phyloP scores from a whole-genome alignment of 2,888 invertebrate species.

The Caenorhabditis sp. region DNA sequence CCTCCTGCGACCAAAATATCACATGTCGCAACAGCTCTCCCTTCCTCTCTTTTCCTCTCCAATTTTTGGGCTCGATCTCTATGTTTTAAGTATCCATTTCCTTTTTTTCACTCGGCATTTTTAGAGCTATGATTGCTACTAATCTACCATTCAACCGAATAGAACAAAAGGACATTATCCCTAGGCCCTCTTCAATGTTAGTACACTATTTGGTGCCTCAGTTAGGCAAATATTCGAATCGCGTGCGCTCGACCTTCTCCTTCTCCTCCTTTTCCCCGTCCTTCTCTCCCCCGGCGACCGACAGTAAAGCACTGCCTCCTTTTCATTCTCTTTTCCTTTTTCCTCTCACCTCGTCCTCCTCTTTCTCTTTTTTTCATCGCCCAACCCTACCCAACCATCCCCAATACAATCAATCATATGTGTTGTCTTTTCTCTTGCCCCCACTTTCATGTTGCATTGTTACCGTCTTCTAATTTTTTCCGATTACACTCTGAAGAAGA shows the following conservation, averaged over 20 bases:
- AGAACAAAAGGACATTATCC: constrained; percentile 20
- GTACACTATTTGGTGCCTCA: constrained; percentile 54
- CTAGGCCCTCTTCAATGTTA: constrained; percentile 39
- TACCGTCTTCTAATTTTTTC: not conserved
- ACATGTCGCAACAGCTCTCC: no score
- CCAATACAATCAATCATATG: constrained; percentile 11
- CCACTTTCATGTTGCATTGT: not conserved
- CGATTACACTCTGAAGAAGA: not conserved
- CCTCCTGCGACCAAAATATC: not conserved
- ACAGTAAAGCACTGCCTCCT: not conserved
- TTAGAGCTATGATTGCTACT: not conserved
- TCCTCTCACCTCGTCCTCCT: constrained; percentile 4
- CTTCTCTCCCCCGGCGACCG: no score
- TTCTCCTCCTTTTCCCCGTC: no score
- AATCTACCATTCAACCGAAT: not conserved
- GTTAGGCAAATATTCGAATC: constrained; percentile 56
- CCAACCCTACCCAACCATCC: constrained; percentile 23
- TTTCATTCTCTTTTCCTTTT: constrained; percentile 5
- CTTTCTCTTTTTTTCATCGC: constrained; percentile 9
- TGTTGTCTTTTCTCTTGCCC: constrained; percentile 19
- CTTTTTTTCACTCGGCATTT: no score
- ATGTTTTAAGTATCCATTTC: no score
- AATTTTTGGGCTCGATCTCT: not conserved
- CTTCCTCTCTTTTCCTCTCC: no score
- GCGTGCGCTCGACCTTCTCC: constrained; percentile 36